Base-by-base conservation (phyloP, 2,113 vertebrate species). In the Chlamydotis undulata region DNA sequence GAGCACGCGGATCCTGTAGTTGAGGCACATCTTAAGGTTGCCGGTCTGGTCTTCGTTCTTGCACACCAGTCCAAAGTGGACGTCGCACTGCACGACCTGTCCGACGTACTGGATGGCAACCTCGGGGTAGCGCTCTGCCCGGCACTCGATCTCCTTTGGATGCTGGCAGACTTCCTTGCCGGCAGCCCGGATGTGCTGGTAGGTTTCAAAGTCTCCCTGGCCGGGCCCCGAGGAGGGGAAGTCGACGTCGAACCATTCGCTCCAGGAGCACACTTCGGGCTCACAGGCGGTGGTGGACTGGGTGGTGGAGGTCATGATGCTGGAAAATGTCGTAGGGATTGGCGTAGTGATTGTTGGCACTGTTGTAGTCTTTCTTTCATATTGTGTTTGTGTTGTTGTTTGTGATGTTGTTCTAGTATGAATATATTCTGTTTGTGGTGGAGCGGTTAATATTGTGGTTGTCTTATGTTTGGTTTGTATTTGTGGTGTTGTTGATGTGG, bases 161-260 rank as follows among this genome's bases (percentile, higher is more conserved):
- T 31, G 68, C 19, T 7, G 55, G 29, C 98, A 98, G 70, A 98
- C 43, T 6, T 16, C 55, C 41, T 80, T 87, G 5, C 96, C 97
- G 1, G 29, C 77, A 10, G 74, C 87, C 18, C 57, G 7, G 59
- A 98, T 97, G 65, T 97, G 94, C 28, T 69, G 65, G 25, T 96
- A 96, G 17, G 97, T 97, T 60, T 98, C 98, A 13, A 31, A 6
- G 37, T 98, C 97, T 33, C 96, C 97, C 8, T 96, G 78, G 50
- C 89, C 4, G 90, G 83, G 74, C 11, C 88, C 96, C 0, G 94
- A 68, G 19, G 67, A 23, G 0, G 97, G 98, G 37, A 87, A 94
- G 92, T 97, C 93, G 19, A 87, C 84, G 12, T 98, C 96, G 3
- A 96, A 93, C 98, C 98, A 98, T 14, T 64, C 15, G 41, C 93